Base-by-base conservation (phyloP, 2,113 vertebrate genomes). In the Aegithalos caudatus region DNA sequence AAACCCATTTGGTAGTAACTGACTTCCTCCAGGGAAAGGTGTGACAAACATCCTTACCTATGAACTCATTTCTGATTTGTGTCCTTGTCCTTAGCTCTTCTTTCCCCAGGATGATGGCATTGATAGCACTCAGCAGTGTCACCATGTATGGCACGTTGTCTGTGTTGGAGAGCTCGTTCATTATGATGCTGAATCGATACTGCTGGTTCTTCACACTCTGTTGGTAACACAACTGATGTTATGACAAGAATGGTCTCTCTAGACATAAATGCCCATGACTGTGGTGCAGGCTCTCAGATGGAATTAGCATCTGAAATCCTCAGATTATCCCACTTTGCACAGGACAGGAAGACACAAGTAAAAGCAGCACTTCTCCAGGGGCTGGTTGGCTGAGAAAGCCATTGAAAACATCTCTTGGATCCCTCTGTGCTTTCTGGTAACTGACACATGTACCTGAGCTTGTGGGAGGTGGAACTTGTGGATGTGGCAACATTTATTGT, bases 151-250 rank as follows among this genome's bases (percentile, higher is more conserved):
- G 99, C 70, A 99, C 98, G 0, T 99, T 99, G 90, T 99, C 99
- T 5, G 98, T 98, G 80, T 97, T 96, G 3, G 98, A 98, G 37
- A 99, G 98, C 97, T 99, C 99, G 0, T 98, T 99, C 98, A 99
- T 98, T 87, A 99, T 98, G 95, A 99, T 93, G 5, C 99, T 99
- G 98, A 99, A 99, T 88, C 99, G 99, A 94, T 99, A 99, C 95
- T 99, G 99, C 96, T 98, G 99, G 37, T 93, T 99, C 98, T 99
- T 99, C 97, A 98, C 98, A 7, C 91, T 97, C 99, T 99, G 97
- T 15, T 40, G 94, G 87, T 11, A 79, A 93, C 54, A 95, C 51
- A 89, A 81, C 58, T 35, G 37, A 58, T 50, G 45, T 71, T 67
- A 27, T 20, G 4, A 23, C 56, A 83, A 44, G 42, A 42, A 70